phyloP scores from a whole-genome alignment of 2,797 vertebrate genomes.

The Lepilemur ruficaudatus region DNA sequence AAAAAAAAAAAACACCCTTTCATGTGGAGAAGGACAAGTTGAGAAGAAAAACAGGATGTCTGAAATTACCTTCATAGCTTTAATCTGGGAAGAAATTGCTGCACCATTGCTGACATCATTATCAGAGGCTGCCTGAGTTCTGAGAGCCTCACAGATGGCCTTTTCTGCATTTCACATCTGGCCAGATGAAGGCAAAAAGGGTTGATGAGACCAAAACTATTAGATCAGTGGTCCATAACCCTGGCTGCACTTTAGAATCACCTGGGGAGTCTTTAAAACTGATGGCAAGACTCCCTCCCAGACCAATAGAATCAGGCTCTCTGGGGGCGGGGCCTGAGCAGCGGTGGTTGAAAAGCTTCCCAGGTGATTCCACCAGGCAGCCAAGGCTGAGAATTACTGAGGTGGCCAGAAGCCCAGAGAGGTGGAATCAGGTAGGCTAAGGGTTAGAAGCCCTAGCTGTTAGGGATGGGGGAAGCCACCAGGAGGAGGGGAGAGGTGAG shows the following conservation, averaged over 20 bases:
- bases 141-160: background rate
- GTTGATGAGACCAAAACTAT: background rate
- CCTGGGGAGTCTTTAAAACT: background rate
- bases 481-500: background rate
- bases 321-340: background rate
- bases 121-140: background rate
- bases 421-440: background rate
- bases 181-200: background rate
- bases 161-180: background rate
- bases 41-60: slow-evolving; percentile 11
- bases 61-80: background rate
- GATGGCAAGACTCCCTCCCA: background rate
- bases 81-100: background rate
- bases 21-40: slow-evolving; percentile 29
- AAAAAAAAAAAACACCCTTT: background rate
- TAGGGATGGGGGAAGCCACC: background rate
- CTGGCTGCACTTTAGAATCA: background rate
- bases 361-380: background rate
- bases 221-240: background rate
- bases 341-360: background rate
- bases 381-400: background rate
- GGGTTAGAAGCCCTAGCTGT: background rate
- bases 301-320: background rate
- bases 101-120: background rate
- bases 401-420: too few species aligned